Base-by-base conservation (phyloP, 2,113 vertebrate genomes). In the Hiodon alosoides region DNA sequence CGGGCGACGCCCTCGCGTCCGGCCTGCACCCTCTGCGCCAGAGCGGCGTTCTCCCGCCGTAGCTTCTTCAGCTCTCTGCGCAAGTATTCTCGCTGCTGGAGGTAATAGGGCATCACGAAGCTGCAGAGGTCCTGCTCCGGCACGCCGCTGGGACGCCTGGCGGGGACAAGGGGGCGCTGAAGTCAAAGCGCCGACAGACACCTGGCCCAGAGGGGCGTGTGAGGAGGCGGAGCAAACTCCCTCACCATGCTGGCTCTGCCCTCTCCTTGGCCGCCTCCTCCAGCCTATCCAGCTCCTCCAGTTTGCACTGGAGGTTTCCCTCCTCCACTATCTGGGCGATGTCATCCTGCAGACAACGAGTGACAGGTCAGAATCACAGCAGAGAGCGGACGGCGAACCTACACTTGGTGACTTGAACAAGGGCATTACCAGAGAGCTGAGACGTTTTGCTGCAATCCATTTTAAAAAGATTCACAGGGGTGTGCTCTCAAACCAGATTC, bases 51-150 rank as follows among this genome's bases (percentile, higher is more conserved):
- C 70, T 91, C 88, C 31, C 80, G 83, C 79, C 81, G 74, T 51
- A 91, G 85, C 74, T 86, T 89, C 78, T 86, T 87, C 74, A 92
- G 82, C 84, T 90, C 84, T 17, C 71, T 72, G 52, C 65, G 78
- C 79, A 90, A 77, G 74, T 87, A 90, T 54, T 83, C 84, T 64
- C 89, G 83, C 76, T 91, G 91, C 69, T 90, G 89, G 77, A 80
- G 78, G 81, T 90, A 91, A 67, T 87, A 90, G 0, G 90, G 86
- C 71, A 84, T 85, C 84, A 92, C 60, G 80, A 87, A 90, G 67
- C 88, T 85, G 82, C 89, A 86, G 51, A 92, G 74, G 72, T 92
- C 91, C 83, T 88, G 76, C 77, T 92, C 91, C 6, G 91, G 90
- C 75, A 84, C 51, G 0, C 90, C 90, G 74, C 84, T 90, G 0